A percentile compares a stretch with the other conserved stretches of the same genome.
These are phyloP conservation scores for Dysmachus trigonus DNA, from an alignment of 2,888 invertebrate genomes.

Conservation along the genomic window DNA sequence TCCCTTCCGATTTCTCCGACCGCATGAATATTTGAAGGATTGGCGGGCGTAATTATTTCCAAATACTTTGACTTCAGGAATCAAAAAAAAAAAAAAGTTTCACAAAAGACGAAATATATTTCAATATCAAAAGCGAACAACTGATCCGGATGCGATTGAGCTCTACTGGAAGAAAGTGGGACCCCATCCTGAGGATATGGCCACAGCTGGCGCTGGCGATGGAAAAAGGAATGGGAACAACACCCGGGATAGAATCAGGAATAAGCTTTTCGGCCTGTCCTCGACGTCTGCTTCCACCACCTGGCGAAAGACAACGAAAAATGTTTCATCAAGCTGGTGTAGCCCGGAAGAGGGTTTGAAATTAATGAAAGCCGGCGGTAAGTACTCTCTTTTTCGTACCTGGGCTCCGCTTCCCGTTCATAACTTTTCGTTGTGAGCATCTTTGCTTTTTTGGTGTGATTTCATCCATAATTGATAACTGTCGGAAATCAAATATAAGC, in stretches of 20 bases:
- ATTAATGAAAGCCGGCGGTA: slow-evolving; percentile 69
- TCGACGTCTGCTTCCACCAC: neutral
- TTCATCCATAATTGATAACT: slow-evolving; percentile 30
- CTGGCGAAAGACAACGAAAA: slow-evolving; percentile 56
- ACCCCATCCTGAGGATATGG: slow-evolving; percentile 50
- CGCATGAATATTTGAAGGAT: neutral
- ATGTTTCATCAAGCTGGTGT: slow-evolving; percentile 65
- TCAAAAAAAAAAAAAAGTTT: neutral
- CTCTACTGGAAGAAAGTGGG: slow-evolving; percentile 70
- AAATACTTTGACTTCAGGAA: slow-evolving; percentile 31
- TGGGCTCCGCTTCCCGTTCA: neutral
- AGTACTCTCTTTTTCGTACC: slow-evolving; percentile 48
- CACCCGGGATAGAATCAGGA: slow-evolving; percentile 47
- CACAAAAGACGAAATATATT: slow-evolving; percentile 42
- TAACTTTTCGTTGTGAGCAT: neutral
- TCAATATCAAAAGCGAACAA: slow-evolving; percentile 67
- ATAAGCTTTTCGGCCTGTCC: slow-evolving; percentile 53
- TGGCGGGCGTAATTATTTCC: slow-evolving; percentile 45
- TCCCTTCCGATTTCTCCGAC: neutral
- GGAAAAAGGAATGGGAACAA: neutral
- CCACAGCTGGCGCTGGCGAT: neutral
- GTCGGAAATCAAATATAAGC: slow-evolving; percentile 30
- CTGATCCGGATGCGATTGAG: slow-evolving; percentile 70
- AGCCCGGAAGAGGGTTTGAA: slow-evolving; percentile 68
- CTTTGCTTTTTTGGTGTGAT: slow-evolving; percentile 21